These are phyloP conservation scores for Rhea americana DNA, from an alignment of 2,113 vertebrate genomes.

Conservation along the genomic window DNA sequence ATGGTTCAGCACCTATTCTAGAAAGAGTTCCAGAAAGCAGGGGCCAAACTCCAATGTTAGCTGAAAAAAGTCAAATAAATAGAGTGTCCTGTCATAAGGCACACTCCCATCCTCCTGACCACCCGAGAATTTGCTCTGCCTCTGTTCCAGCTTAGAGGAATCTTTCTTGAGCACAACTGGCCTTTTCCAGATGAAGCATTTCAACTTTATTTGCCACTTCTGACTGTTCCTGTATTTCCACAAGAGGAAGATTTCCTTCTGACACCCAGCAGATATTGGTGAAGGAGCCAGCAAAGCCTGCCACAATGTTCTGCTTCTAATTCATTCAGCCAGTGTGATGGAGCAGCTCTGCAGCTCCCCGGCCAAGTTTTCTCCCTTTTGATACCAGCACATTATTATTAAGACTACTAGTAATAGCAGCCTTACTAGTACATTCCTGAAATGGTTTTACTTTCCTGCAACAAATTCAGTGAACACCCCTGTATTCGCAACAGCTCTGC, in stretches of 20 bases:
- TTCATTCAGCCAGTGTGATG: not conserved
- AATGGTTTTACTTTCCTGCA: not conserved
- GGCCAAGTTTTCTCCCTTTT: not conserved
- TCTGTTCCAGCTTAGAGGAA: not conserved
- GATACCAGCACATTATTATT: not conserved
- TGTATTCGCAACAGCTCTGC: not conserved
- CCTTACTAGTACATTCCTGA: not conserved
- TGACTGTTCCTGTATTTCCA: not conserved
- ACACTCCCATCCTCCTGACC: not conserved
- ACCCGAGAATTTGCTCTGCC: not conserved
- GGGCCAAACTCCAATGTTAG: not conserved
- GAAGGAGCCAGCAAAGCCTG: not conserved
- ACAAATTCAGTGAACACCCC: not conserved
- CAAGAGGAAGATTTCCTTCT: not conserved
- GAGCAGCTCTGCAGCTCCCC: not conserved
- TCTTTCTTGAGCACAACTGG: not conserved
- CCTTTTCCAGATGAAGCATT: not conserved
- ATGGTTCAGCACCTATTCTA: not conserved
- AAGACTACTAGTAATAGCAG: not conserved
- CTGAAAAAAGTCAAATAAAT: not conserved
- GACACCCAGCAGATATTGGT: not conserved
- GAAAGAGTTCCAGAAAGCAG: not conserved
- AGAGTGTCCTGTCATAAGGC: not conserved
- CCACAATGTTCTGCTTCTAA: not conserved
- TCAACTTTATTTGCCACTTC: not conserved